phyloP scores from a whole-genome alignment of 2,113 vertebrate species.

The Thamnaconus septentrionalis region DNA sequence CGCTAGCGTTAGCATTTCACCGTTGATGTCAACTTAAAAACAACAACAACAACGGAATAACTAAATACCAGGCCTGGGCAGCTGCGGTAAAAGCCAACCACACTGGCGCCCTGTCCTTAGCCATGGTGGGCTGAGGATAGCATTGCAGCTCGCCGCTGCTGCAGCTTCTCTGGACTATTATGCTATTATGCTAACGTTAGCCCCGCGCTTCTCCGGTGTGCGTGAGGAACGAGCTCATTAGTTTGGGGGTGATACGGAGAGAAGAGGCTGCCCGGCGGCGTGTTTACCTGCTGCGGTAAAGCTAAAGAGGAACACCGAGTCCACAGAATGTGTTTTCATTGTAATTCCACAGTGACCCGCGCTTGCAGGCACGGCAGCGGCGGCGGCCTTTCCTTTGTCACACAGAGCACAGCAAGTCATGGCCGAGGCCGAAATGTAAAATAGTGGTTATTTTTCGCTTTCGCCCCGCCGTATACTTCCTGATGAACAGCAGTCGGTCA shows the following conservation, averaged over 20 bases:
- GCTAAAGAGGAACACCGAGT: slow-evolving; percentile 8
- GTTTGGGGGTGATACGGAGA: background rate
- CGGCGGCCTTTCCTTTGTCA: slow-evolving; percentile 65
- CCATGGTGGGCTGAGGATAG: slow-evolving; percentile 25
- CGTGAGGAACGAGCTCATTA: background rate
- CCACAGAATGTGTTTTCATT: slow-evolving; percentile 11
- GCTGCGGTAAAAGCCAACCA: slow-evolving; percentile 2
- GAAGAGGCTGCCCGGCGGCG: background rate
- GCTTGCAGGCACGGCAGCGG: slow-evolving; percentile 11
- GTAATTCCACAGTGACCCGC: slow-evolving; percentile 15
- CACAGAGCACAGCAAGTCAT: slow-evolving; percentile 43
- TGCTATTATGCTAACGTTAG: slow-evolving; percentile 27
- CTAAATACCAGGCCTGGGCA: too few relatives aligned
- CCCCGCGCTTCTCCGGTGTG: background rate
- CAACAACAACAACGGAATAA: too few relatives aligned
- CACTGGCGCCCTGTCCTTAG: background rate
- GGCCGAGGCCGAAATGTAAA: slow-evolving; percentile 43
- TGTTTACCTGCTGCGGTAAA: slow-evolving; percentile 40
- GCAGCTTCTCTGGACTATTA: too few relatives aligned
- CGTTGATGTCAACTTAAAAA: background rate
- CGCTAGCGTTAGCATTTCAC: background rate
- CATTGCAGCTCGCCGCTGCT: background rate
- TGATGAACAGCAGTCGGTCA: slow-evolving; percentile 56
- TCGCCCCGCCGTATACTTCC: slow-evolving; percentile 54
- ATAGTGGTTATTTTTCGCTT: slow-evolving; percentile 27